Evolutionary conservation across 2,888 invertebrate species (phyloP), one percentile per base, ranked within the genome.

Genomic region (Tipula confusa): DNA sequence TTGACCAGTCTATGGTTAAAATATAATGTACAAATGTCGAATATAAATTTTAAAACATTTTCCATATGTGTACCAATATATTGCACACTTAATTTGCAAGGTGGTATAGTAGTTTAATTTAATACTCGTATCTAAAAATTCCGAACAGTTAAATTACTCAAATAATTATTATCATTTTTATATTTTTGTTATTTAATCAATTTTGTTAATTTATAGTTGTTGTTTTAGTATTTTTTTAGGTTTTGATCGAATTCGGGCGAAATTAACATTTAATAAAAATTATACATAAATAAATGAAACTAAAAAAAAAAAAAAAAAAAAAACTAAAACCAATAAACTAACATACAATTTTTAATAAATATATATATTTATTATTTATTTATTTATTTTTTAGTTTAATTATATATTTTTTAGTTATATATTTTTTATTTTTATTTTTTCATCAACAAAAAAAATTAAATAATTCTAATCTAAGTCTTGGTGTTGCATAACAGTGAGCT

Each of bases 401-500:
- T 64, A 64, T 24, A 64, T 64, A 64, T 7, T 83, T 38, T 24
- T 36, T 36, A 28, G 6, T 43, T 83, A n/a, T n/a, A n/a, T n/a
- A 43, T 24, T 38, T n/a, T n/a, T 83, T 28, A 83, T 29, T 38
- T 48, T 29, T 33, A 48, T 83, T 29, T 24, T 48, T 29, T 83
- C 29, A 38, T 43, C 48, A 83, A 43, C 48, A 83, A 24, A 38
- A 38, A 38, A 83, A 83, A 64, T 64, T 48, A 83, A 36, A 83
- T 29, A 83, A 83, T 43, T 83, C 83, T 83, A 83, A 38, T 83
- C 83, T 83, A 83, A 83, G 43, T 83, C 29, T 83, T 83, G 83
- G 83, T 83, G 83, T 83, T 82, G 48, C 43, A 48, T 48, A 83
- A 83, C 83, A 83, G 83, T 83, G 83, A 83, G 83, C 83, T 83